Evolutionary conservation across 2,888 invertebrate genomes (phyloP), one percentile per base, ranked within the genome.

Genomic region (Neoitamus cyanurus): DNA sequence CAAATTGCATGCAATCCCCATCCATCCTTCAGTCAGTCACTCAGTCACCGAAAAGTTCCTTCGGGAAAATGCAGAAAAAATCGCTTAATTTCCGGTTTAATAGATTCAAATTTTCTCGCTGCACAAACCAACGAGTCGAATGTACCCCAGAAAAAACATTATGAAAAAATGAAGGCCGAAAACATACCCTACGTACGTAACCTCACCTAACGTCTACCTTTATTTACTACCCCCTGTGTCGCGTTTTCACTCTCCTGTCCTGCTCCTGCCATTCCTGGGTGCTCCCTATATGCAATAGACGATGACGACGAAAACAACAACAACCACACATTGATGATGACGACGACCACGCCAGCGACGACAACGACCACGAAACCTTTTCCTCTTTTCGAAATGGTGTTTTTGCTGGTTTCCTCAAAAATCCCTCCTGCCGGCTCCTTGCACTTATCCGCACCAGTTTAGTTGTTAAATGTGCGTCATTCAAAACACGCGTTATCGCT

Each of bases 51-150:
- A 31, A 58, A 28, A 20, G 25, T 34, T 5, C 20, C 58, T 25
- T 48, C 9, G 25, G 25, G 2, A 58, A 25, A 58, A 58, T 48
- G 48, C 7, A 20, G 48, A 6, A 30, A 48, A 58, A 28, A 25
- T 58, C 20, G 4, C 20, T 58, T 80, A 58, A 80, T 80, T 80
- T 80, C 78, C 58, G 77, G 78, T 80, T 80, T 80, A 80, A 58
- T 58, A 80, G 78, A 31, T 34, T 80, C 78, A 80, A 75, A 75
- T 80, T 80, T 78, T 15, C 31, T 80, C 78, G 31, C 28, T 75
- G 20, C 75, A 42, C 42, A 75, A 73, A 75, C 75, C 58, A 58
- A 58, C 58, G 58, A 58, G 25, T 7, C 2, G 25, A 58, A 58
- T 58, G 9, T 20, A 20, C 48, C 48, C 48, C n/a, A 20, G 7